These are phyloP conservation scores for Nibea coibor DNA, from an alignment of 2,113 vertebrate species.

Conservation along the genomic window DNA sequence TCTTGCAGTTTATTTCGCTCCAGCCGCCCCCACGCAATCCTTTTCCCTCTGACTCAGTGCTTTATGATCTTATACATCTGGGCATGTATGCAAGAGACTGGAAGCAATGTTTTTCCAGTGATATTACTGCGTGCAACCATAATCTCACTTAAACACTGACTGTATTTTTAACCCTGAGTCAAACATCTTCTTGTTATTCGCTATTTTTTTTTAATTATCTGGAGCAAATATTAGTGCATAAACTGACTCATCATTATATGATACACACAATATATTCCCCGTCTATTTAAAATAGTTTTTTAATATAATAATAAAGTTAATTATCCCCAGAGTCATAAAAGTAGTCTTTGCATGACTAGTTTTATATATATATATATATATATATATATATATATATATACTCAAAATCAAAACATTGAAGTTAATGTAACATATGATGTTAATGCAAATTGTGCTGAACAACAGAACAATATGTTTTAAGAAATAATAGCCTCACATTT, in stretches of 20 bases:
- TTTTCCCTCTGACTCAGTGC: slow-evolving; percentile 37
- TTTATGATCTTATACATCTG: slow-evolving; percentile 39
- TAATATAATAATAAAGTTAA: too few species aligned
- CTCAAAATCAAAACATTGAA: neutral
- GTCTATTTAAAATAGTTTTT: neutral
- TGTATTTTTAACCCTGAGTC: slow-evolving; percentile 7
- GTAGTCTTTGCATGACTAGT: neutral
- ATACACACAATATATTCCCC: neutral
- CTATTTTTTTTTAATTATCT: neutral
- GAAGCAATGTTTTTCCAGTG: slow-evolving; percentile 27
- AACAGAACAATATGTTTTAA: neutral
- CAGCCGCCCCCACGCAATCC: slow-evolving; percentile 1
- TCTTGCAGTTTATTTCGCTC: slow-evolving; percentile 15
- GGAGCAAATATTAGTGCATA: neutral
- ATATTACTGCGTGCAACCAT: slow-evolving; percentile 6
- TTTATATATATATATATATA: neutral
- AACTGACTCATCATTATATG: neutral
- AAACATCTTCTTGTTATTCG: neutral
- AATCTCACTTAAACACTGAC: slow-evolving; percentile 18
- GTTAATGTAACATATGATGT: too few species aligned
- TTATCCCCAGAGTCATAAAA: neutral
- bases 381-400: too few species aligned
- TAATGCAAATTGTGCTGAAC: neutral
- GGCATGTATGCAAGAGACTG: slow-evolving; percentile 8
- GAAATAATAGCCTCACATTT: neutral